Conservation (phyloP, 2,797 vertebrate genomes). For the Cossypha heuglini region DNA sequence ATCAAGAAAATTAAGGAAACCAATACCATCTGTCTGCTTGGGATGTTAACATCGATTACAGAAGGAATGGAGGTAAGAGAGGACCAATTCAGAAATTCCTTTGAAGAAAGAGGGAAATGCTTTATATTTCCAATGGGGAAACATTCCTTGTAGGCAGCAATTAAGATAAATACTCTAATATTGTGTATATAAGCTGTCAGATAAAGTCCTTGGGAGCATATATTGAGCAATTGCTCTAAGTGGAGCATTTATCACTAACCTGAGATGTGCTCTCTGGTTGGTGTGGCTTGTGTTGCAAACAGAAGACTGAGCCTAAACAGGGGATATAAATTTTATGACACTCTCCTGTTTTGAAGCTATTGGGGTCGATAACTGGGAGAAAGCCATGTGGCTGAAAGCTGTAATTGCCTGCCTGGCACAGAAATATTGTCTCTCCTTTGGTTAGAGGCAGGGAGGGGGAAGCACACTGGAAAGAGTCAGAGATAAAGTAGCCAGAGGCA, state of each 20-base stretch:
- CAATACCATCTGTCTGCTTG: background rate
- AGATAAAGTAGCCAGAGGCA: background rate
- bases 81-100: background rate
- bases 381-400: background rate
- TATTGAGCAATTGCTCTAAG: background rate
- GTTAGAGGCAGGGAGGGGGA: background rate
- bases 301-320: background rate
- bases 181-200: background rate
- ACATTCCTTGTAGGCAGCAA: background rate
- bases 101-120: background rate
- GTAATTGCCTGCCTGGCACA: background rate
- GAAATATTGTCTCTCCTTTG: background rate
- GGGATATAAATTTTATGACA: conserved; percentile 9
- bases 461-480: background rate
- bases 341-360: background rate
- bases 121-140: background rate
- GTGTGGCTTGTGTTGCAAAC: background rate
- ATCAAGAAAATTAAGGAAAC: background rate
- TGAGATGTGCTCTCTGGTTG: accelerated
- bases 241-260: background rate
- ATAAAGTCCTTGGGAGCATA: background rate
- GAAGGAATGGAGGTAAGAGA: background rate
- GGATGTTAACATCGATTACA: background rate
- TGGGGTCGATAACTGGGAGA: background rate
- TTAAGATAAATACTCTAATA: background rate